These are phyloP conservation scores for Erpetoichthys calabaricus DNA, from an alignment of 2,797 vertebrate genomes.

Conservation along the genomic window DNA sequence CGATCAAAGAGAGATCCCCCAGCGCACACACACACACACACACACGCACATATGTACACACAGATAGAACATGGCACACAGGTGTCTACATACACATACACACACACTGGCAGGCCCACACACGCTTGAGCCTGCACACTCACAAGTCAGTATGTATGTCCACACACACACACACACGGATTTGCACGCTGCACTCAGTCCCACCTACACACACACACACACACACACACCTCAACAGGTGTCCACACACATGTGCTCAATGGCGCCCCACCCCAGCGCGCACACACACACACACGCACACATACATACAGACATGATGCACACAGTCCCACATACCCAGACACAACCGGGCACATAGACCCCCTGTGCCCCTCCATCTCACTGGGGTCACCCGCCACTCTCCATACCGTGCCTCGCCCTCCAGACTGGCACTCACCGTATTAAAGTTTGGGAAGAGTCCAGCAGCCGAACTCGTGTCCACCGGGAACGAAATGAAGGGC, in stretches of 20 bases:
- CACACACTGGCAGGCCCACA: too few relatives aligned
- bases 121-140: too few relatives aligned
- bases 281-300: conserved; percentile 9
- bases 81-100: too few relatives aligned
- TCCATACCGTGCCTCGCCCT: too few relatives aligned
- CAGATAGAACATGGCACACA: too few relatives aligned
- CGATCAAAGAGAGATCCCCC: too few relatives aligned
- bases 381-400: too few relatives aligned
- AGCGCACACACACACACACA: too few relatives aligned
- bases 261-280: not conserved
- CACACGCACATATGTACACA: too few relatives aligned
- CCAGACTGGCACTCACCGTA: conserved; percentile 57
- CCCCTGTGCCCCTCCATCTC: not conserved
- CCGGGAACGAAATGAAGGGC: conserved; percentile 75
- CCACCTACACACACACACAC: not conserved
- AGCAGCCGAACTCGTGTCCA: conserved; percentile 69
- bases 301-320: conserved; percentile 5
- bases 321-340: conserved; percentile 5
- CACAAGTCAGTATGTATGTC: too few relatives aligned
- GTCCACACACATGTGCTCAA: conserved; percentile 5
- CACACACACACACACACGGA: too few relatives aligned
- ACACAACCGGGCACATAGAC: conserved; percentile 9
- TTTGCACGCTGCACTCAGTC: too few relatives aligned
- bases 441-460: conserved; percentile 94
- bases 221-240: not conserved